Evolutionary conservation across 2,797 vertebrate genomes (phyloP), one percentile per base, ranked within the genome.

Genomic region (Mastacembelus armatus): DNA sequence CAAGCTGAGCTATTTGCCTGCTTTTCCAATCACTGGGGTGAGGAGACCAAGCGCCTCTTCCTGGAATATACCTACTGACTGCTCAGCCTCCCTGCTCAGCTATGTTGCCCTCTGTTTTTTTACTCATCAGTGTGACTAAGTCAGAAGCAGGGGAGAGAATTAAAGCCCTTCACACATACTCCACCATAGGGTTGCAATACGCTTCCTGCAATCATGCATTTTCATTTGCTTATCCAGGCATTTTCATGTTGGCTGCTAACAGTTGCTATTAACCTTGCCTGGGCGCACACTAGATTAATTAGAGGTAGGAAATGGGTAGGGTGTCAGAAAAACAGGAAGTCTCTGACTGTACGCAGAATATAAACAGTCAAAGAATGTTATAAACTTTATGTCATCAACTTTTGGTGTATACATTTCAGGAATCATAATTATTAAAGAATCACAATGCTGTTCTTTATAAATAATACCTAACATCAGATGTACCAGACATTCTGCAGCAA

Each of bases 1-100:
- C 67, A 71, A 71, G 74, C 83, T 75, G 50, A 70, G 75, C 81
- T 77, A 85, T 89, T 88, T 89, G 90, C 92, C 87, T 90, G 75
- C 51, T 74, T 65, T 33, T 59, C 51, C 92, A 81, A 92, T 91
- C 88, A 90, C 75, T 24, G 40, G 59, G 81, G 77, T 84, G 51
- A 77, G 59, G 69, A 78, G 54, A 78, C 71, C 33, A 59, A 80
- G 59, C 54, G 59, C 51, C 45, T 58, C 66, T 74, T 75, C 67
- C 43, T 61, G 67, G 56, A 65, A 81, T 74, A 85, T 88, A 91
- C 84, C 88, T 89, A 82, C 80, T 78, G 62, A 81, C 45, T 54
- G 43, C 32, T n/a, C n/a, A n/a, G n/a, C n/a, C n/a, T n/a, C n/a
- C n/a, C n/a, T n/a, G n/a, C n/a, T n/a, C n/a, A n/a, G n/a, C n/a